Percentiles rank a stretch among this genome's conserved stretches.
Evolutionary conservation across 2,797 vertebrate species (phyloP).

Genomic region (Leptatherina wallacei): DNA sequence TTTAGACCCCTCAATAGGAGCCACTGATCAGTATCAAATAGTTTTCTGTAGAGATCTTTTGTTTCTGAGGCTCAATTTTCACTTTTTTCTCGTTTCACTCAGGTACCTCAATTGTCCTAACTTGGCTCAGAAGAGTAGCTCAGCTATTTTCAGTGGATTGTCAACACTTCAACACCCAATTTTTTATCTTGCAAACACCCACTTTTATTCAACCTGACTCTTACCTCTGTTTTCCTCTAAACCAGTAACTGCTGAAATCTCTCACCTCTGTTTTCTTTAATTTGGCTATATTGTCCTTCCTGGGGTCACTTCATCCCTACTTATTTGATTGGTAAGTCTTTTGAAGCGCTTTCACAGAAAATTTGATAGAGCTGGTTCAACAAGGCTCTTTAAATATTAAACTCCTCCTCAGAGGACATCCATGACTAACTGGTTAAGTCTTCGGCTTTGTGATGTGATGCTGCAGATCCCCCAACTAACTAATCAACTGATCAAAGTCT

Average conservation of each 20-base stretch:
- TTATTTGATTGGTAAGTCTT: neutral
- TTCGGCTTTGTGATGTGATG: conserved; percentile 18
- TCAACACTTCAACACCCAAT: neutral
- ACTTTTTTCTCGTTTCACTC: neutral
- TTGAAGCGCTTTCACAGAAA: neutral
- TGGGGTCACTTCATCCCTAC: neutral
- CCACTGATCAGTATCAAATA: neutral
- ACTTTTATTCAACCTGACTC: conserved; percentile 7
- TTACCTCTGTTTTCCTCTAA: neutral
- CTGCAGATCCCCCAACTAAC: conserved; percentile 10
- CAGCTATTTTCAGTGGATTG: neutral
- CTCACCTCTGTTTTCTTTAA: neutral
- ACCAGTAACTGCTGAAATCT: neutral
- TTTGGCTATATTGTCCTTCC: neutral
- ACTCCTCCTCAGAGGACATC: neutral
- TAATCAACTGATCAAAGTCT: conserved; percentile 35
- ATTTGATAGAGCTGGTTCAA: neutral
- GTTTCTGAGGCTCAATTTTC: neutral
- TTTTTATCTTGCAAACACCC: conserved; percentile 1
- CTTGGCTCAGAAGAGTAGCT: neutral
- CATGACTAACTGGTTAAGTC: neutral
- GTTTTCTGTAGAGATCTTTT: neutral
- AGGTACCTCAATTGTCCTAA: neutral
- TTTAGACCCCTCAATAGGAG: neutral
- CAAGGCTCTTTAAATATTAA: conserved; percentile 15